Base-by-base conservation (phyloP, 2,888 invertebrate species). In the Epiblema foenella region DNA sequence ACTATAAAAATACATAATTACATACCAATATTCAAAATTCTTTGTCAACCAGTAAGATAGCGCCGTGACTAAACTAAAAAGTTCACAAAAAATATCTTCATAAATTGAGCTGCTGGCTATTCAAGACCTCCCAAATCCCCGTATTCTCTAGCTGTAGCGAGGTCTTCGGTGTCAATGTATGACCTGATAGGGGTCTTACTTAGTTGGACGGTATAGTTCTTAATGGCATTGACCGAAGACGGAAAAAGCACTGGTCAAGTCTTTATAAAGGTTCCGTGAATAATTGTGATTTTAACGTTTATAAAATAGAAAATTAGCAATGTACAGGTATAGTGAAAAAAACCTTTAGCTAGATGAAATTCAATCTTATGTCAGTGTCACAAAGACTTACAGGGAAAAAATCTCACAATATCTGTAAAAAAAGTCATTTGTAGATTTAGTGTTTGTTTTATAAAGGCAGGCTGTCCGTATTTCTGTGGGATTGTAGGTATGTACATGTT, bases 181-280 rank as follows among this genome's bases (percentile, higher is more conserved):
- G 54, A 60, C 59, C 54, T 59, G 33, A 46, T 29, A n/a, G 42
- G 42, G 59, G 46, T 60, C 59, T 46, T 54, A 33, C 11, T 54
- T n/a, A 24, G 17, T 46, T 66, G 59, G 65, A 20, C 42, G 54
- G 49, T 39, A 65, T 24, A 37, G 54, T 62, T 66, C 12, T 58
- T 67, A 72, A 72, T 64, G 89, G 85, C 89, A 89, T 85, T 86
- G 90, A 65, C 70, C 70, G 64, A 18, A n/a, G 58, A 58, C 65
- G 20, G 60, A 39, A 18, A 46, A 51, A 58, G 51, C 51, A 4
- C 15, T 42, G 65, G 54, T 33, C 59, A 65, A 65, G 64, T 18
- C 18, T 29, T 37, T 46, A 37, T 29, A 65, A 70, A 33, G 65
- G 65, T 12, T 20, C 65, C 65, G 65, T 70, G 20, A 11, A 46